A percentile compares a stretch with the other conserved stretches of the same genome.
Conservation (phyloP, 35 echinoderm and acorn worm genomes). For the Anneissia japonica region DNA sequence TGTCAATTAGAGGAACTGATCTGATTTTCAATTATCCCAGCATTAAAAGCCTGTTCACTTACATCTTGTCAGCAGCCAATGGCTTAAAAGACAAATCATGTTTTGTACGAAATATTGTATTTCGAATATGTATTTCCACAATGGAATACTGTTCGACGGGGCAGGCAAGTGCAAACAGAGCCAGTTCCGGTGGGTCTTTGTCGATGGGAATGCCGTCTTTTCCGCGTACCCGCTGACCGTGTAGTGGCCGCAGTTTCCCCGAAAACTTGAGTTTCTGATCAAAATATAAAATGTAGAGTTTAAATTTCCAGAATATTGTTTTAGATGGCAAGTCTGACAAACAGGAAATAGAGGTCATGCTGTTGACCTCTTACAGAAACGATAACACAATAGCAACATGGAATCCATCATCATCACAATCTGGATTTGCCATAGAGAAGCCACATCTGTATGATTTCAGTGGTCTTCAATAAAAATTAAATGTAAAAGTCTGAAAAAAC, state of each 20-base stretch:
- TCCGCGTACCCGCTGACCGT: slow-evolving; percentile 61
- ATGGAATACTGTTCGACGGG: slow-evolving; percentile 83
- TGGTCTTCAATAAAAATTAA: too few species aligned
- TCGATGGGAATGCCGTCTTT: slow-evolving; percentile 72
- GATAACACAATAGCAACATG: too few species aligned
- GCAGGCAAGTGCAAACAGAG: slow-evolving; percentile 70
- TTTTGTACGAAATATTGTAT: slow-evolving; percentile 94
- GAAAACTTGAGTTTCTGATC: slow-evolving; percentile 71
- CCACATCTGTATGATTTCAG: too few species aligned
- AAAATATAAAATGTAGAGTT: too few species aligned
- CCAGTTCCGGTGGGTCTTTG: slow-evolving; percentile 63
- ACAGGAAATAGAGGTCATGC: too few species aligned
- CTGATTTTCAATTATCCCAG: not conserved
- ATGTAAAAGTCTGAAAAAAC: too few species aligned
- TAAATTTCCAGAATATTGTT: too few species aligned
- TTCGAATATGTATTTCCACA: slow-evolving; percentile 83
- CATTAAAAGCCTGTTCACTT: not conserved
- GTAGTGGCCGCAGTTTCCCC: slow-evolving; percentile 57
- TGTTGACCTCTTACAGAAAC: too few species aligned
- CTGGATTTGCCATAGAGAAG: too few species aligned
- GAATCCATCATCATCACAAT: too few species aligned
- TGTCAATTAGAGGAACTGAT: not conserved
- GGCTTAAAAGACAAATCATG: slow-evolving; percentile 87
- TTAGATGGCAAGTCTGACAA: too few species aligned
- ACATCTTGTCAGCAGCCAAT: slow-evolving; percentile 66